Evolutionary conservation across 2,113 vertebrate genomes (phyloP).

Genomic region (Hippopotamus amphibius): DNA sequence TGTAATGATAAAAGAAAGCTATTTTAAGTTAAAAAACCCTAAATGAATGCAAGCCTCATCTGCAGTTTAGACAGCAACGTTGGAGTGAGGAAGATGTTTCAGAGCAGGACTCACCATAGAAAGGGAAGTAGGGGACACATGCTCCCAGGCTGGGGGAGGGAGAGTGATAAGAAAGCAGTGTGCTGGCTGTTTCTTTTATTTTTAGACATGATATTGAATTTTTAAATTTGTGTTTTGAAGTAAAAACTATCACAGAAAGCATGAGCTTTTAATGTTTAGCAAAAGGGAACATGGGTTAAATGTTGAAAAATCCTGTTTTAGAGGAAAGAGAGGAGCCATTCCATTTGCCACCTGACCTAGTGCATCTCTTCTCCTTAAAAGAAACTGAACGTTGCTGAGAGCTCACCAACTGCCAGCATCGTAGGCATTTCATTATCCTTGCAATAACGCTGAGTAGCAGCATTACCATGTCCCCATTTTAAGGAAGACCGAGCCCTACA

Average conservation of each 20-base stretch:
- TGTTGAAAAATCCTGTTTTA: not conserved
- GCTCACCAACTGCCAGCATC: not conserved
- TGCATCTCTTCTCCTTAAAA: not conserved
- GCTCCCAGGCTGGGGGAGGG: not conserved
- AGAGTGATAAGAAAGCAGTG: not conserved
- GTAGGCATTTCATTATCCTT: not conserved
- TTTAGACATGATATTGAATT: not conserved
- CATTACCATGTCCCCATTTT: not conserved
- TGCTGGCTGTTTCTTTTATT: not conserved
- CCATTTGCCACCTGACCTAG: not conserved
- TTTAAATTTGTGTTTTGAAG: not conserved
- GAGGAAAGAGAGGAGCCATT: not conserved
- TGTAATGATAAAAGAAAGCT: not conserved
- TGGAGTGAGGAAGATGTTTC: not conserved
- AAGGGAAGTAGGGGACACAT: no score
- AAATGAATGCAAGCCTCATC: not conserved
- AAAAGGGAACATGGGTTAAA: not conserved
- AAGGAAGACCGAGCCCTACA: not conserved
- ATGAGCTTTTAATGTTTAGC: not conserved
- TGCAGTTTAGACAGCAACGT: not conserved
- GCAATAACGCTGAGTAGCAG: not conserved
- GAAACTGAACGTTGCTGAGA: not conserved
- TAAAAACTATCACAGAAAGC: not conserved
- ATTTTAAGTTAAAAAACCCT: not conserved
- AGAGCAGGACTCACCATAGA: not conserved